Percentiles rank a stretch among this genome's conserved stretches.
phyloP scores from a whole-genome alignment of 2,797 vertebrate genomes.

The Oceanodroma leucorhoa region DNA sequence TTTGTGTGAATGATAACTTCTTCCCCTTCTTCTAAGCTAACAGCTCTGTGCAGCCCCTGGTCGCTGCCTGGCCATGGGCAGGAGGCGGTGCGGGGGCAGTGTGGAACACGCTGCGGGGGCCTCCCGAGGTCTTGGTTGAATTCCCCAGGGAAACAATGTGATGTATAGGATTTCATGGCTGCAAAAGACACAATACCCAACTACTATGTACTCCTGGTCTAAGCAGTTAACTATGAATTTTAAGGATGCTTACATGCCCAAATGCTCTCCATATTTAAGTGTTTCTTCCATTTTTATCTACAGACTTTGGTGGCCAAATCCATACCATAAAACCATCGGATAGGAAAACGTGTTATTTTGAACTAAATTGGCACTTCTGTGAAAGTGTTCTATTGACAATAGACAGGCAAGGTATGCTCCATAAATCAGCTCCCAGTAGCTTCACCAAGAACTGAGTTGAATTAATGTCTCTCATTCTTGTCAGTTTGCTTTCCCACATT shows the following conservation, averaged over 20 bases:
- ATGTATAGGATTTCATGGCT: neutral
- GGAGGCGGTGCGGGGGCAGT: neutral
- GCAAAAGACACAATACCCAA: neutral
- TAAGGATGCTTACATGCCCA: neutral
- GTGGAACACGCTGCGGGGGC: fast-evolving
- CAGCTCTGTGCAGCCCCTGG: neutral
- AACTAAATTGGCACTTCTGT: neutral
- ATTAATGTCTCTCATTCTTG: neutral
- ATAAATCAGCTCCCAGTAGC: neutral
- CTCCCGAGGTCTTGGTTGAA: neutral
- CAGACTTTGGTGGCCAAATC: neutral
- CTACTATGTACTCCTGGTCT: fast-evolving
- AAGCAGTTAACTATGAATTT: neutral
- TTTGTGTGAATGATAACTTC: neutral
- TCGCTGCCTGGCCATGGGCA: neutral
- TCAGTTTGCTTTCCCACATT: neutral
- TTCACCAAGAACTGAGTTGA: neutral
- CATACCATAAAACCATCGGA: neutral
- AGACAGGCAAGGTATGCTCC: neutral
- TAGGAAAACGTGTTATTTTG: neutral
- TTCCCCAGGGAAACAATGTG: neutral
- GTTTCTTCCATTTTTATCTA: neutral
- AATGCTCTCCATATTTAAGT: neutral
- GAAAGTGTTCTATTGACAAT: neutral
- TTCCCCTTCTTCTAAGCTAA: neutral